Base-by-base conservation (phyloP, 2,888 invertebrate species). In the Anodontia alba region DNA sequence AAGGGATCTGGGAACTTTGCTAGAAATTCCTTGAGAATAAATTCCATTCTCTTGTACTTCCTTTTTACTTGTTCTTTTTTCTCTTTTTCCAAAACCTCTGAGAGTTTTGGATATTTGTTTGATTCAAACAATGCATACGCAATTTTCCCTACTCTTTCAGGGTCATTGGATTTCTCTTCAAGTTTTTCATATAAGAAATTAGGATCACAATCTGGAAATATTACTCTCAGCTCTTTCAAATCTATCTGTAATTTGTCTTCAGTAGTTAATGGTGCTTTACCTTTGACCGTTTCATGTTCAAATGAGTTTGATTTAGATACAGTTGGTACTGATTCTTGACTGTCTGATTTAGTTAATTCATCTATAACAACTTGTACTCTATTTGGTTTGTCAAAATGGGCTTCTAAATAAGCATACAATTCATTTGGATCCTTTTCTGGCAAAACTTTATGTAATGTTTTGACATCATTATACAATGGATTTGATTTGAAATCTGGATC, bases 201-300 rank as follows among this genome's bases (percentile, higher is more conserved):
- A 17, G 92, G 93, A 83, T 93, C 92, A 88, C 93, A 93, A 70
- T 93, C 92, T 23, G 91, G 91, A 78, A 93, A 93, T 67, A 93
- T 88, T 49, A 87, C 88, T 74, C 79, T 82, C 26, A 93, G 78
- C 29, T 87, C 89, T 20, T 91, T 88, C 33, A 93, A 82, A 72
- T 93, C 91, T 29, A 81, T 78, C 69, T 89, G 87, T 33, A 91
- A 74, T 62, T 73, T 81, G 36, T 84, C 84, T 67, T 80, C 80
- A 23, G 73, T 49, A 17, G 81, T 83, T 42, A 75, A 33, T 5
- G 81, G 85, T 20, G 69, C 79, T 54, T 85, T 87, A 5, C 85
- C 87, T 76, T 80, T 83, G 29, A 73, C 75, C 7, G 67, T 29
- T 1, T 20, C 20, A 57, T 83, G 70, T 29, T 68, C 82, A 46